These are phyloP conservation scores for Chiloscyllium plagiosum DNA, from an alignment of 2,113 vertebrate genomes.

Conservation along the genomic window DNA sequence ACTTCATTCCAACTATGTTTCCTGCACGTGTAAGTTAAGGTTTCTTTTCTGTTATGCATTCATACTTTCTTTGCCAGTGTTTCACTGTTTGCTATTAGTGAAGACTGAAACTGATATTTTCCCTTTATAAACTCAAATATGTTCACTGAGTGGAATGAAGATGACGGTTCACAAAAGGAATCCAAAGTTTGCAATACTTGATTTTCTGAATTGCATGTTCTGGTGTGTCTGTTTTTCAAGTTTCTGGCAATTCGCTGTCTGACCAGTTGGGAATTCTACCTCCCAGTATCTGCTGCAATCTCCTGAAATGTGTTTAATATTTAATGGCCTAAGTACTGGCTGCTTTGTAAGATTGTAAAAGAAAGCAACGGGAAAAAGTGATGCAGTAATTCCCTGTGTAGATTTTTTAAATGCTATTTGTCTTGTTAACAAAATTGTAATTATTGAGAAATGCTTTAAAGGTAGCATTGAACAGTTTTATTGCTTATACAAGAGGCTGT, in stretches of 20 bases:
- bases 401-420: not conserved
- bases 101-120: not conserved
- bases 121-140: not conserved
- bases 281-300: constrained; percentile 14
- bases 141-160: not conserved
- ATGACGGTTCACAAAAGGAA: not conserved
- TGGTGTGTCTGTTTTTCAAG: not conserved
- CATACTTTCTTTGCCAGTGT: not conserved
- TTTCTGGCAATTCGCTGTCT: not conserved
- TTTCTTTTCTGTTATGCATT: not conserved
- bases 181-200: not conserved
- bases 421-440: not conserved
- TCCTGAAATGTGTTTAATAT: constrained; percentile 10
- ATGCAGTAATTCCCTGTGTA: not conserved
- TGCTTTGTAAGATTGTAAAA: constrained; percentile 10
- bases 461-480: not conserved
- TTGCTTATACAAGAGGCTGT: not conserved
- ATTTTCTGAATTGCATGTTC: not conserved
- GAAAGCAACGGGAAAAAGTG: not conserved
- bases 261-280: constrained; percentile 25
- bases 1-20: not conserved
- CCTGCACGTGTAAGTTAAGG: not conserved
- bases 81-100: not conserved
- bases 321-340: constrained; percentile 18
- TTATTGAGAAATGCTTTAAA: not conserved